Percentiles rank a stretch among this genome's conserved stretches.
Evolutionary conservation across 2,797 vertebrate species (phyloP).

Genomic region (Poliocrania exsul): DNA sequence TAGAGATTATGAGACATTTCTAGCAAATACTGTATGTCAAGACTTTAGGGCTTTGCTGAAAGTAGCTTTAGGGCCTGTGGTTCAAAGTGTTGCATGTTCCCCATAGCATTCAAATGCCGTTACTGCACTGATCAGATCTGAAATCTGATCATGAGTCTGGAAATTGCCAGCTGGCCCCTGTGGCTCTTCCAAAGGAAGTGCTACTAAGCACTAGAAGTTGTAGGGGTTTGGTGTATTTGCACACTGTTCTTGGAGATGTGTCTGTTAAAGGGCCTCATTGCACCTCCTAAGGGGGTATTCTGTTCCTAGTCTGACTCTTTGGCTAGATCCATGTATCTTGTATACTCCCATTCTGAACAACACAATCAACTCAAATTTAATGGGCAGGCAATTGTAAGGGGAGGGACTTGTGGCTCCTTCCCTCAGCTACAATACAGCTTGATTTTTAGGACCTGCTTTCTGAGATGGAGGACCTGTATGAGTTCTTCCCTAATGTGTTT

Average conservation of each 20-base stretch:
- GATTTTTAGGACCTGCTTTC: not conserved
- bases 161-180: accelerated
- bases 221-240: accelerated
- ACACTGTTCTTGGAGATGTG: not conserved
- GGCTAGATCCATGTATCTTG: not conserved
- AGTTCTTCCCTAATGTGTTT: not conserved
- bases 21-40: not conserved
- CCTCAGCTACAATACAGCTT: not conserved
- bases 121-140: accelerated
- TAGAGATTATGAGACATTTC: not conserved
- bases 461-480: not conserved
- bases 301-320: not conserved
- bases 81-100: not conserved
- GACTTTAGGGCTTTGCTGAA: not conserved
- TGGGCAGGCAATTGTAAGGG: not conserved
- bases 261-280: not conserved
- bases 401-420: not conserved
- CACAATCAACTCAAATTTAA: not conserved
- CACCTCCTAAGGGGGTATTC: not conserved
- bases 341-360: not conserved
- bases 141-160: not conserved
- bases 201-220: not conserved
- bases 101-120: not conserved
- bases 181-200: not conserved
- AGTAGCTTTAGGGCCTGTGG: not conserved